phyloP scores from a whole-genome alignment of 2,888 invertebrate genomes.

The Parnassius smintheus region DNA sequence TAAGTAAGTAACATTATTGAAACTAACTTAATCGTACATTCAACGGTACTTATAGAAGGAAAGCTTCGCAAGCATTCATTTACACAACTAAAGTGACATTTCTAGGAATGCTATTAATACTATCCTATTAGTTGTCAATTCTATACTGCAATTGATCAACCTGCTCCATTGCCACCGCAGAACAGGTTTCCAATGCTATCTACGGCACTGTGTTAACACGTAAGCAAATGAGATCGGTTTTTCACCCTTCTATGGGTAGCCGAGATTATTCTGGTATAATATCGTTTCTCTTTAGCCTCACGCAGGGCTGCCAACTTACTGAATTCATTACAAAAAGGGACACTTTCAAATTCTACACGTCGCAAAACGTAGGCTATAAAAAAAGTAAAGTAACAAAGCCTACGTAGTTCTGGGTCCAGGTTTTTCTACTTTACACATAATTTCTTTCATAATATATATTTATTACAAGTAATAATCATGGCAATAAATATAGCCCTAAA shows the following conservation, averaged over 20 bases:
- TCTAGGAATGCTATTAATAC: slow-evolving; percentile 15
- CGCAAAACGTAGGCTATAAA: not conserved
- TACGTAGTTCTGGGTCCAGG: too few relatives aligned
- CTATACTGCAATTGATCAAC: slow-evolving; percentile 27
- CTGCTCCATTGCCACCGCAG: slow-evolving; percentile 8
- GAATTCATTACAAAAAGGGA: not conserved
- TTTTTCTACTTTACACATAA: too few relatives aligned
- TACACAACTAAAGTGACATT: not conserved
- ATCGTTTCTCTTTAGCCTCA: slow-evolving; percentile 24
- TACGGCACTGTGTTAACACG: slow-evolving; percentile 28
- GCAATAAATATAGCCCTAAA: too few relatives aligned
- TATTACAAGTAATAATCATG: too few relatives aligned
- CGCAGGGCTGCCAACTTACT: slow-evolving; percentile 11
- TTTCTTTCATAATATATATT: too few relatives aligned
- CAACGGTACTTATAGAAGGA: not conserved
- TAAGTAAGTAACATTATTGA: too few relatives aligned
- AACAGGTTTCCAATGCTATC: slow-evolving; percentile 26
- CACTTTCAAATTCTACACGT: not conserved
- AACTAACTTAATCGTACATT: not conserved
- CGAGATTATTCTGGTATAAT: slow-evolving; percentile 21
- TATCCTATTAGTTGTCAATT: slow-evolving; percentile 21
- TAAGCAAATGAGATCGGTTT: slow-evolving; percentile 29
- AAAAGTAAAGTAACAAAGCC: too few relatives aligned
- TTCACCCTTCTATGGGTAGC: slow-evolving; percentile 28
- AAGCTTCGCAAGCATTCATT: slow-evolving; percentile 3